A percentile compares a stretch with the other conserved stretches of the same genome.
Conservation (phyloP, 1,140 invertebrate genomes). For the Rhopalosiphum padi region DNA sequence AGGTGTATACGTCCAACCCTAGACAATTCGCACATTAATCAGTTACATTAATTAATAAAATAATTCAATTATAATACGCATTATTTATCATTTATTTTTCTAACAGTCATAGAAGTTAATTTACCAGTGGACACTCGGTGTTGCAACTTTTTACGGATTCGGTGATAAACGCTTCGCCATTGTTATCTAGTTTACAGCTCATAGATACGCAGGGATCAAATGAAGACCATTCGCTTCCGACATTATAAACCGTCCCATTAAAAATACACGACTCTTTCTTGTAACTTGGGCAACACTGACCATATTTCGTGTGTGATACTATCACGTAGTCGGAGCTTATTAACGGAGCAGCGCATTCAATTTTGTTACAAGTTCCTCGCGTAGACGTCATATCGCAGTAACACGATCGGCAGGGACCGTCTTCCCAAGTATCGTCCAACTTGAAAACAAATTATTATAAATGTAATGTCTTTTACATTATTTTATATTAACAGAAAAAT, state of each 20-base stretch:
- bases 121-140: slow-evolving; percentile 60
- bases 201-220: slow-evolving; percentile 67
- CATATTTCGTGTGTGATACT: slow-evolving; percentile 65
- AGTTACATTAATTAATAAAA: not conserved
- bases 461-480: not conserved
- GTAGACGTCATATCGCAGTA: slow-evolving; percentile 64
- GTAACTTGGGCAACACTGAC: slow-evolving; percentile 71
- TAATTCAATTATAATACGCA: not conserved
- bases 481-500: not conserved
- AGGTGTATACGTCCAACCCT: slow-evolving; percentile 59
- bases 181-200: slow-evolving; percentile 65
- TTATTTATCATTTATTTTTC: not conserved
- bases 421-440: slow-evolving; percentile 71
- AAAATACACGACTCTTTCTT: slow-evolving; percentile 70
- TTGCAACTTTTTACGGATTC: slow-evolving; percentile 64
- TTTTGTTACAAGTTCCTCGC: slow-evolving; percentile 57
- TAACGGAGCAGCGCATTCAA: slow-evolving; percentile 63
- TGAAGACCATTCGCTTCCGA: slow-evolving; percentile 68
- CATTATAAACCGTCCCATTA: slow-evolving; percentile 66
- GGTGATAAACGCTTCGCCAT: slow-evolving; percentile 64
- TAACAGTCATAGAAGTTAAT: not conserved
- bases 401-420: slow-evolving; percentile 74
- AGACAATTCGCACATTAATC: not conserved
- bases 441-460: slow-evolving; percentile 59
- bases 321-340: slow-evolving; percentile 68